Evolutionary conservation across 2,888 invertebrate species (phyloP), one percentile per base, ranked within the genome.

Genomic region (Portevinia maculata): DNA sequence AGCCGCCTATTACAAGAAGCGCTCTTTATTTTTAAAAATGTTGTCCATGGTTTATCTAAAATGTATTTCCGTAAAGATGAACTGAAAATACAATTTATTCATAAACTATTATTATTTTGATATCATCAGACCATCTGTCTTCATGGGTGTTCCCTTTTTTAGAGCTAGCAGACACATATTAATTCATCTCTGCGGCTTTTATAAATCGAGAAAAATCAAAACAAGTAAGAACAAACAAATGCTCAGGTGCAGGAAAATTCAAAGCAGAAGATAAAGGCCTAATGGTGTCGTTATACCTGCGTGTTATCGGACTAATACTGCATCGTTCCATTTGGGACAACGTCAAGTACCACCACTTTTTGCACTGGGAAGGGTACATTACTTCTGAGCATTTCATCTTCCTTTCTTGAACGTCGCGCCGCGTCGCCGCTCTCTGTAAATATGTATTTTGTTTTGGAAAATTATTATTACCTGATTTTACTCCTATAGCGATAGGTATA

Each of bases 181-280:
- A 46, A 70, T 50, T 74, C 64, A 59, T 57, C 59, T 67, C 13
- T 34, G 15, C 50, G 67, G 41, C 60, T 75, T 50, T 67, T 24
- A 67, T 32, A 67, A 53, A 59, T 50, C 34, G 3, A 9, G 15
- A 13, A 30, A 59, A 67, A 41, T 65, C 67, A 52, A 59, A 59
- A 59, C 59, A 75, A 75, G 75, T 67, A 41, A 75, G 67, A 75
- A 34, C 67, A 75, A 75, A 75, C 67, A 75, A 44, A 44, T 67
- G 52, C 41, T 75, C 59, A 75, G 75, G 67, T 67, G 75, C 67
- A 67, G 32, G 75, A 65, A 75, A 75, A 74, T 74, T 59, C 57
- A 65, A 75, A 67, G 52, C 64, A 67, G 17, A 59, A 41, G 37
- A 52, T 21, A 50, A 67, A 7, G 55, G 24, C 41, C 52, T 50